phyloP scores from a whole-genome alignment of 2,113 vertebrate species.

The Lethenteron camtschaticum region DNA sequence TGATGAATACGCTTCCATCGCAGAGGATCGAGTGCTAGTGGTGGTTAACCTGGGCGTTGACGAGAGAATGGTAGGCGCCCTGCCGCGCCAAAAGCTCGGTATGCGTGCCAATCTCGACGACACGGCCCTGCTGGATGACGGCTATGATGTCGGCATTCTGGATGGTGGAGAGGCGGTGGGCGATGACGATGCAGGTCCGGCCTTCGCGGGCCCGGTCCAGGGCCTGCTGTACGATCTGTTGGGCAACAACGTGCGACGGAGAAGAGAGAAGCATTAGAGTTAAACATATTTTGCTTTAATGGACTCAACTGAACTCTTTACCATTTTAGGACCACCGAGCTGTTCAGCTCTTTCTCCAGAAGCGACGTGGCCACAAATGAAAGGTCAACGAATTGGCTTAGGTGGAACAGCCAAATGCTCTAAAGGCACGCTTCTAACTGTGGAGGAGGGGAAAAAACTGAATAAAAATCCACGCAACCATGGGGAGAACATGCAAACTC shows the following conservation, averaged over 20 bases:
- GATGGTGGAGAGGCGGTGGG: constrained; percentile 17
- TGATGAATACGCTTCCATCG: too few relatives aligned
- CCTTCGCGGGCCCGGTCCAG: constrained; percentile 18
- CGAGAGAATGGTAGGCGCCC: constrained; percentile 20
- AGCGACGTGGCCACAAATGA: too few relatives aligned
- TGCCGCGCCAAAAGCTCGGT: constrained; percentile 20
- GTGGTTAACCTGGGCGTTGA: constrained; percentile 20
- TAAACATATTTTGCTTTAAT: not conserved
- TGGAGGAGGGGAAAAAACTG: too few relatives aligned
- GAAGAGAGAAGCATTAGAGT: too few relatives aligned
- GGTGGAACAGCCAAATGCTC: too few relatives aligned
- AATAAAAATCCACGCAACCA: too few relatives aligned
- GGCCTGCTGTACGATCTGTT: constrained; percentile 20
- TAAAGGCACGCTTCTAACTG: too few relatives aligned
- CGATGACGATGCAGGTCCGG: constrained; percentile 22
- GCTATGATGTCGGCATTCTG: constrained; percentile 20
- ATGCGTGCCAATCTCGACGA: constrained; percentile 22
- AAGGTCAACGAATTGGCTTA: too few relatives aligned
- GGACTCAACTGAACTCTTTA: too few relatives aligned
- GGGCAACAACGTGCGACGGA: not conserved
- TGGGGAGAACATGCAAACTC: too few relatives aligned
- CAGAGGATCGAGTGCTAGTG: constrained; percentile 7
- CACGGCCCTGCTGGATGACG: constrained; percentile 18
- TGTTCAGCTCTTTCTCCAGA: too few relatives aligned
- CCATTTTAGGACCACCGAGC: too few relatives aligned